Conservation (phyloP, 2,888 invertebrate genomes). For the Andrena camellia region DNA sequence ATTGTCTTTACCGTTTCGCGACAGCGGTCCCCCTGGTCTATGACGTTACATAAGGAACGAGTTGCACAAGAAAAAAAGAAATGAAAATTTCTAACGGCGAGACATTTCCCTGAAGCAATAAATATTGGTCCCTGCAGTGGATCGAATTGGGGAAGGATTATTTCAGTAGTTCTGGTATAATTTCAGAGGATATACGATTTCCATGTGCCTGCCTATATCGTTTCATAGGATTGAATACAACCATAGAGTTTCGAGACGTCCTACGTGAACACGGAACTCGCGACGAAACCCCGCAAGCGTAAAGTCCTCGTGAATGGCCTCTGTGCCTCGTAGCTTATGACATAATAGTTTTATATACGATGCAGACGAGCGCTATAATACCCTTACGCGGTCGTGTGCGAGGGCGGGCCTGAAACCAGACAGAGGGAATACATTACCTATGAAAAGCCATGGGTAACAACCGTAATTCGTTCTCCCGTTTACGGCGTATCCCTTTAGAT, state of each 20-base stretch:
- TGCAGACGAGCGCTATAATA: slow-evolving; percentile 30
- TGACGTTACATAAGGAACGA: slow-evolving; percentile 19
- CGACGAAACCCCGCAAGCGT: slow-evolving; percentile 70
- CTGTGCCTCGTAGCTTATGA: slow-evolving; percentile 76
- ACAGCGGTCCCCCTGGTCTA: slow-evolving; percentile 12
- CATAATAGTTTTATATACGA: slow-evolving; percentile 75
- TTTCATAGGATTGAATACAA: slow-evolving; percentile 1
- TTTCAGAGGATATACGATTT: too few relatives aligned
- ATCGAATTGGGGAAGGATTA: too few relatives aligned
- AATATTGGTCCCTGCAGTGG: not conserved
- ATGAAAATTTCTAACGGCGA: slow-evolving; percentile 36
- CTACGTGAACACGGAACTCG: slow-evolving; percentile 50
- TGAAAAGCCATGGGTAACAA: slow-evolving; percentile 12
- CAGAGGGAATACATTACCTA: slow-evolving; percentile 5
- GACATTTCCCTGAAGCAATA: slow-evolving; percentile 6
- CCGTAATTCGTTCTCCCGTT: not conserved
- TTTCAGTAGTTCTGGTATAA: too few relatives aligned
- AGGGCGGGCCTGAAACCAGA: slow-evolving; percentile 1
- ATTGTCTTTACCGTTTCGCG: slow-evolving; percentile 45
- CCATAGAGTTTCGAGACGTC: slow-evolving; percentile 39
- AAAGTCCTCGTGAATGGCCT: slow-evolving; percentile 78
- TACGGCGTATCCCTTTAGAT: not conserved
- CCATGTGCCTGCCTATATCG: too few relatives aligned
- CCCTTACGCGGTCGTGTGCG: slow-evolving; percentile 32
- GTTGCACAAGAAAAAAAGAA: slow-evolving; percentile 46